Evolutionary conservation across 2,113 vertebrate genomes (phyloP).

Genomic region (Bubo blakistoni): DNA sequence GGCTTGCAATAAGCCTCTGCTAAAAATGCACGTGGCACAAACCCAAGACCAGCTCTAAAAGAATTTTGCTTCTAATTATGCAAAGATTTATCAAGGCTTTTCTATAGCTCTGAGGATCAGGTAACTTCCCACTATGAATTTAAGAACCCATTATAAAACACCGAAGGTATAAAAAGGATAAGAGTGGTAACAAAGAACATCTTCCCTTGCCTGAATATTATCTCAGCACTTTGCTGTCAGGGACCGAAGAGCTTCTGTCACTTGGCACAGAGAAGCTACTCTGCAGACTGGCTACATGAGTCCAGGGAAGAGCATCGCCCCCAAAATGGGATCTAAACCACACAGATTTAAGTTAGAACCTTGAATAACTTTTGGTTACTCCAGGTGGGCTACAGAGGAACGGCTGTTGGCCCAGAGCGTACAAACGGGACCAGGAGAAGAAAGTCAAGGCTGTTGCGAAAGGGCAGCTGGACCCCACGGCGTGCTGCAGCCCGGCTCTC

Average conservation of each 20-base stretch:
- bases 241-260: not conserved
- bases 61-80: not conserved
- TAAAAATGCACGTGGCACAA: not conserved
- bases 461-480: too few relatives aligned
- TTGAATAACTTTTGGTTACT: not conserved
- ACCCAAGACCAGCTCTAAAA: not conserved
- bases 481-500: too few relatives aligned
- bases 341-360: too few relatives aligned
- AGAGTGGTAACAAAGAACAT: not conserved
- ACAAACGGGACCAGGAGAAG: not conserved
- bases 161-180: not conserved
- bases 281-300: accelerated
- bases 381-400: not conserved
- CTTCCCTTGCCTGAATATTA: not conserved
- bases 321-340: accelerated
- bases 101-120: not conserved
- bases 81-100: not conserved
- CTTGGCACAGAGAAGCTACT: not conserved
- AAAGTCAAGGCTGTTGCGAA: too few relatives aligned
- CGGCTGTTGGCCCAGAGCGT: accelerated
- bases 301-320: not conserved
- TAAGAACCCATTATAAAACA: not conserved
- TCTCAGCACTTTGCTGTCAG: not conserved
- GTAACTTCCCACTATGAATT: not conserved
- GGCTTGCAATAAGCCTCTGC: not conserved